phyloP scores from a whole-genome alignment of 2,113 vertebrate species.

The Rhegmatorhina hoffmannsi region DNA sequence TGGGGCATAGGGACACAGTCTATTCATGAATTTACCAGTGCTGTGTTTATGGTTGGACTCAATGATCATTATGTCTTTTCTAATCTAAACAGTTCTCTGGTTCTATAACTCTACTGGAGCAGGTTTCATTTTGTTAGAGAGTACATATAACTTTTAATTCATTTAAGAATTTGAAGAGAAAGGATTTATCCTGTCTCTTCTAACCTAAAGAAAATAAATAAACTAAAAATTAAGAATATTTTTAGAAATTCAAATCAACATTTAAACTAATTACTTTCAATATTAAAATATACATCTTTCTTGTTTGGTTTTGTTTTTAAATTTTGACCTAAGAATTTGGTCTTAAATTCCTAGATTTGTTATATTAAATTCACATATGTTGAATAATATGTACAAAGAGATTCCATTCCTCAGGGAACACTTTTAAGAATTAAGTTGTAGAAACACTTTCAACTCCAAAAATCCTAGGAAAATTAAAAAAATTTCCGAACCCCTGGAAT shows the following conservation, averaged over 20 bases:
- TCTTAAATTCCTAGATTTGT: not conserved
- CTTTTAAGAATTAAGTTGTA: not conserved
- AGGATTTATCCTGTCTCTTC: not conserved
- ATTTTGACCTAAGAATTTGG: not conserved
- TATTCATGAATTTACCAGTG: not conserved
- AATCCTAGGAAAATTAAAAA: not conserved
- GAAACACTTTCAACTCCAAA: not conserved
- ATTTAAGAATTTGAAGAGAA: not conserved
- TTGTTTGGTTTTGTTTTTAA: not conserved
- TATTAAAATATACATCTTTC: not conserved
- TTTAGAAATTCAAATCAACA: not conserved
- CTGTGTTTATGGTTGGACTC: not conserved
- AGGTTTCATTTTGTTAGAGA: not conserved
- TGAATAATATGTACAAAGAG: not conserved
- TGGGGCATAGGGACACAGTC: not conserved
- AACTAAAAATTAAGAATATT: not conserved
- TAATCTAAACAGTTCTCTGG: not conserved
- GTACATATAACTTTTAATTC: not conserved
- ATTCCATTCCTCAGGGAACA: not conserved
- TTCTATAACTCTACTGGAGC: not conserved
- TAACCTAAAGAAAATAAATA: not conserved
- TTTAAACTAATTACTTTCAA: not conserved
- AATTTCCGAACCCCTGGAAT: not conserved
- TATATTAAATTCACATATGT: rapidly evolving
- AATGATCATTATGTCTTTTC: not conserved